Conservation (phyloP, 1,140 invertebrate genomes). For the Brachionus angularis region DNA sequence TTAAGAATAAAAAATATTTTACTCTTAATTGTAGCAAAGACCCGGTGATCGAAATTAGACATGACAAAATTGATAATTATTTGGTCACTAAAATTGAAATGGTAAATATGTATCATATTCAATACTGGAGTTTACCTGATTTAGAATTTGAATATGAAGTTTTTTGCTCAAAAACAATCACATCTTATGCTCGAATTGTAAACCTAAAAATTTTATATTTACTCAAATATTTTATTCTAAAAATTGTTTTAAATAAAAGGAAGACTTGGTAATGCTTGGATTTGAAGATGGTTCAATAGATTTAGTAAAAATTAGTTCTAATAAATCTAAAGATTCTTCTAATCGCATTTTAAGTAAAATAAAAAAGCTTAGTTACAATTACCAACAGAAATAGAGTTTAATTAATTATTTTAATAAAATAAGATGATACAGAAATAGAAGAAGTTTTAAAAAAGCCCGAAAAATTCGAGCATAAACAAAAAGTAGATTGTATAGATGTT, state of each 20-base stretch:
- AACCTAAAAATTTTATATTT: conserved; percentile 21
- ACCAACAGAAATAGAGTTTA: no score
- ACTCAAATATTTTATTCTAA: background rate
- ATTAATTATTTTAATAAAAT: background rate
- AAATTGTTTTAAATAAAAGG: conserved; percentile 1
- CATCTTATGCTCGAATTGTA: conserved; percentile 51
- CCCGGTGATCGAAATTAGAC: conserved; percentile 50
- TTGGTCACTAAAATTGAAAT: conserved; percentile 49
- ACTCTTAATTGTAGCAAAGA: conserved; percentile 25
- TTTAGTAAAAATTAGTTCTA: background rate
- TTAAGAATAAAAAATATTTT: conserved; percentile 31
- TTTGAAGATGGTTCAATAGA: conserved; percentile 23
- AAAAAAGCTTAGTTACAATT: no score
- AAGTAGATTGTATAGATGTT: conserved; percentile 51
- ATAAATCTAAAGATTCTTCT: background rate
- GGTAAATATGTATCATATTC: conserved; percentile 49
- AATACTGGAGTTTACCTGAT: conserved; percentile 54
- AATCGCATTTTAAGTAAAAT: conserved; percentile 1
- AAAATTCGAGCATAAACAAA: conserved; percentile 48
- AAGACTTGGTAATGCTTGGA: background rate
- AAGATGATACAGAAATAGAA: background rate
- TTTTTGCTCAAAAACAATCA: conserved; percentile 49
- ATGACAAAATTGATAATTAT: conserved; percentile 49
- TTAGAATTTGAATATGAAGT: conserved; percentile 52
- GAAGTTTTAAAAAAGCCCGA: background rate